phyloP scores from a whole-genome alignment of 2,113 vertebrate genomes.

The Dipodomys merriami region DNA sequence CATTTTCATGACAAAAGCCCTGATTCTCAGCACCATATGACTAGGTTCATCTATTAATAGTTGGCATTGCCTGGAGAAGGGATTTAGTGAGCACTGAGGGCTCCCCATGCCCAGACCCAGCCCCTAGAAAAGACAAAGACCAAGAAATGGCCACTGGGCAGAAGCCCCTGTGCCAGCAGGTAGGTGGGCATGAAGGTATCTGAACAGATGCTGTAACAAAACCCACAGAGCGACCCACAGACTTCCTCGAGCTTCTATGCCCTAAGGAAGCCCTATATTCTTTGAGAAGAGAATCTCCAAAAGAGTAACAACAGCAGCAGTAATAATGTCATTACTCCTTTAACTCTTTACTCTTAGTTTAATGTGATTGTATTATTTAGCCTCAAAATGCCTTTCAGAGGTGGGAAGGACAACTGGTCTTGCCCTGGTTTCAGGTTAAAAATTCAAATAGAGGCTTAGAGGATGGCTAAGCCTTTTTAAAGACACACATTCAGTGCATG shows the following conservation, averaged over 20 bases:
- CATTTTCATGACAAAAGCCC: background rate
- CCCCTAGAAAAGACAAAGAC: background rate
- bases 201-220: background rate
- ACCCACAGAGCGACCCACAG: too few relatives aligned
- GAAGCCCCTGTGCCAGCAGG: background rate
- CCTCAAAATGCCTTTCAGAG: background rate
- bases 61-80: background rate
- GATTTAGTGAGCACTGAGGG: background rate
- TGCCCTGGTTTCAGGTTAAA: background rate
- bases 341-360: slow-evolving; percentile 24
- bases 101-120: fast-evolving
- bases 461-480: background rate
- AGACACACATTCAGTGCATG: background rate
- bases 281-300: background rate
- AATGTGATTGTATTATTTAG: background rate
- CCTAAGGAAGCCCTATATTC: background rate
- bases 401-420: background rate
- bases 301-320: background rate
- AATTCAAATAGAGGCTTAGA: background rate
- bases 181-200: too few relatives aligned
- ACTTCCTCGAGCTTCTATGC: background rate
- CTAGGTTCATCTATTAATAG: background rate
- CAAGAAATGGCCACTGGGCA: background rate
- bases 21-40: background rate
- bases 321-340: background rate